Percentiles rank a stretch among this genome's conserved stretches.
Evolutionary conservation across 1,140 invertebrate species (phyloP).

Genomic region (Drosophila nikananu): DNA sequence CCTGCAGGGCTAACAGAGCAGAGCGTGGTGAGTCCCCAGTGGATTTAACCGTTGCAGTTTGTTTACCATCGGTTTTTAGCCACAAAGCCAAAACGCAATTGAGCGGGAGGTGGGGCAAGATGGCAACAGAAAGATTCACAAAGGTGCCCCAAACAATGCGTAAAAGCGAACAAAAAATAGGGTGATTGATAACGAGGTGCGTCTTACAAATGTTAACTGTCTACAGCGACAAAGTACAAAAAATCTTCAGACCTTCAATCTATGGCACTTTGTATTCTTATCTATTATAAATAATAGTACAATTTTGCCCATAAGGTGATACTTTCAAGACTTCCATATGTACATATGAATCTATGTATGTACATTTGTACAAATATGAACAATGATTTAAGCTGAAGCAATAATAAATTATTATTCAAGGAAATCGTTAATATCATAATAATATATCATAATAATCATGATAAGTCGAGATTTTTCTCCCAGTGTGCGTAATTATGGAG

Average conservation of each 20-base stretch:
- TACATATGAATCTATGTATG: no score
- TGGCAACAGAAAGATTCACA: slow-evolving; percentile 7
- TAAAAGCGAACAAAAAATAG: slow-evolving; percentile 19
- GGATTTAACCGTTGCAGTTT: slow-evolving; percentile 43
- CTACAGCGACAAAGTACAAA: slow-evolving; percentile 9
- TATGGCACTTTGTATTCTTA: slow-evolving; percentile 16
- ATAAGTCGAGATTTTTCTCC: not conserved
- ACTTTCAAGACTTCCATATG: not conserved
- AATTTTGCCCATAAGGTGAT: slow-evolving; percentile 2
- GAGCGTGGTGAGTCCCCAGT: slow-evolving; percentile 26
- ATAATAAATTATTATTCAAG: not conserved
- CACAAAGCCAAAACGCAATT: slow-evolving; percentile 39
- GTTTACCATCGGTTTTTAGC: slow-evolving; percentile 39
- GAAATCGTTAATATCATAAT: no score
- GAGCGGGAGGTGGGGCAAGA: slow-evolving; percentile 3
- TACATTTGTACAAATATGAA: no score
- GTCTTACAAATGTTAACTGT: slow-evolving; percentile 32
- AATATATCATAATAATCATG: no score
- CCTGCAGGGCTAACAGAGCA: slow-evolving; percentile 41
- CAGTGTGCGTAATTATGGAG: slow-evolving; percentile 20
- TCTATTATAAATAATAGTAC: slow-evolving; percentile 12
- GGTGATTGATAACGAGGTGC: slow-evolving; percentile 52
- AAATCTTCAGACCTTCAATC: slow-evolving; percentile 15
- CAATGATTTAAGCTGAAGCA: not conserved
- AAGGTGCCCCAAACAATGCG: slow-evolving; percentile 38